Percentiles rank a stretch among this genome's conserved stretches.
phyloP scores from a whole-genome alignment of 2,113 vertebrate genomes.

The Cinclus cinclus region DNA sequence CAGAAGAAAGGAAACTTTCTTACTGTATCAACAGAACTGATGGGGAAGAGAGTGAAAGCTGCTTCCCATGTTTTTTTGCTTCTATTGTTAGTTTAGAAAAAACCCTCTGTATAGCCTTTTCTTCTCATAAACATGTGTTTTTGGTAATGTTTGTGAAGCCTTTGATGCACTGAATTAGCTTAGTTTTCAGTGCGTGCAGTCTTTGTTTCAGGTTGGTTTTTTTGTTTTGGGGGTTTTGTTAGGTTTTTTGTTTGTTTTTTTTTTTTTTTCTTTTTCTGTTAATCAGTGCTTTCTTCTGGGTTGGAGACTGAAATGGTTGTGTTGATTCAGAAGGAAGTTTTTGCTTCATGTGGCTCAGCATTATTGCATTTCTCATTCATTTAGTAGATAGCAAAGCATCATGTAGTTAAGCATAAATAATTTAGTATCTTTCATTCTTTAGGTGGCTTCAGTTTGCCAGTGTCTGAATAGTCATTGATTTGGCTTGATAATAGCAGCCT shows the following conservation, averaged over 20 bases:
- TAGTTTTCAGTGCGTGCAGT: not conserved
- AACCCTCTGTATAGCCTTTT: not conserved
- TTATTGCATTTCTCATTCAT: conserved; percentile 18
- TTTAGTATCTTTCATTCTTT: not conserved
- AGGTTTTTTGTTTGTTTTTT: not conserved
- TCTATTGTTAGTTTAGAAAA: not conserved
- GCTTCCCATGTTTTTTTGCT: not conserved
- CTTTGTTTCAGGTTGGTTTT: not conserved
- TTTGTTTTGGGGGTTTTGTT: not conserved
- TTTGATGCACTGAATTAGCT: not conserved
- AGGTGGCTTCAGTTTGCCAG: not conserved
- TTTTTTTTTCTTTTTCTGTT: not conserved
- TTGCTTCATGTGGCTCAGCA: not conserved
- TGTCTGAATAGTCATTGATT: not conserved
- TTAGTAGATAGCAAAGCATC: not conserved
- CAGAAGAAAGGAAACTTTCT: not conserved
- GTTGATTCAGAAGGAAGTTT: not conserved
- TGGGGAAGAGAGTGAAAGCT: not conserved
- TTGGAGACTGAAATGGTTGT: not conserved
- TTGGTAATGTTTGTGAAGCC: not conserved
- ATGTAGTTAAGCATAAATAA: not conserved
- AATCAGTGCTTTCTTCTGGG: not conserved
- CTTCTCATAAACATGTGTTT: not conserved
- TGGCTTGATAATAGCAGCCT: not conserved
- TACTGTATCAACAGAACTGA: not conserved